A percentile compares a stretch with the other conserved stretches of the same genome.
These are phyloP conservation scores for Dendroctonus valens DNA, from an alignment of 1,140 invertebrate genomes.

Conservation along the genomic window DNA sequence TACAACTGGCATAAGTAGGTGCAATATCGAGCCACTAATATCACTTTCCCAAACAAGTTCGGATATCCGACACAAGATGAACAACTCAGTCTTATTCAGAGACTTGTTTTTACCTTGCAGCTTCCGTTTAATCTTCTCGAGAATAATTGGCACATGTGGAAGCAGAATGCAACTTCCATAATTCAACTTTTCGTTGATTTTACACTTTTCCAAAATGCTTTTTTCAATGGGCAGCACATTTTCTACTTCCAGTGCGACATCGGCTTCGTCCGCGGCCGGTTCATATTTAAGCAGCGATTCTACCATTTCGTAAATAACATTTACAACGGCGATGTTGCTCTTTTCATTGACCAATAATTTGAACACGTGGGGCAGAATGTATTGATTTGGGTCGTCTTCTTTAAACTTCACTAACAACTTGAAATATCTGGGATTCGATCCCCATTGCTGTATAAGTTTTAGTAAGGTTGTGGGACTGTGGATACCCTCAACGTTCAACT, in stretches of 20 bases:
- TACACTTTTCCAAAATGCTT: constrained; percentile 39
- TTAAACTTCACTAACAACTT: constrained; percentile 65
- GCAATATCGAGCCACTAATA: constrained; percentile 66
- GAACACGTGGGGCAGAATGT: constrained; percentile 66
- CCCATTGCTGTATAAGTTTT: constrained; percentile 76
- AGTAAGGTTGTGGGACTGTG: constrained; percentile 79
- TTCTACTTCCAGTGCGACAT: constrained; percentile 47
- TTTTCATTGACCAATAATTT: constrained; percentile 68
- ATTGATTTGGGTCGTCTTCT: constrained; percentile 49
- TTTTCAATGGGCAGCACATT: constrained; percentile 43
- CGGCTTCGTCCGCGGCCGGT: constrained; percentile 56
- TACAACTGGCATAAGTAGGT: constrained; percentile 72
- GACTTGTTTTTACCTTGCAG: constrained; percentile 59
- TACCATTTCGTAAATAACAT: constrained; percentile 73
- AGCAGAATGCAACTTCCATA: constrained; percentile 71
- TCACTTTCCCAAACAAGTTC: constrained; percentile 66
- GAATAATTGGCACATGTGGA: constrained; percentile 70
- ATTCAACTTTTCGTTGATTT: constrained; percentile 57
- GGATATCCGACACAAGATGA: constrained; percentile 77
- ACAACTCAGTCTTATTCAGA: constrained; percentile 68
- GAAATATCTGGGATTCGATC: constrained; percentile 73
- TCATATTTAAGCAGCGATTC: constrained; percentile 73
- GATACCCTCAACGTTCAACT: constrained; percentile 76
- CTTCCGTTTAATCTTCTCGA: constrained; percentile 68
- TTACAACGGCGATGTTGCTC: constrained; percentile 63